Conservation (phyloP, 2,888 invertebrate species). For the Idaea aversata region DNA sequence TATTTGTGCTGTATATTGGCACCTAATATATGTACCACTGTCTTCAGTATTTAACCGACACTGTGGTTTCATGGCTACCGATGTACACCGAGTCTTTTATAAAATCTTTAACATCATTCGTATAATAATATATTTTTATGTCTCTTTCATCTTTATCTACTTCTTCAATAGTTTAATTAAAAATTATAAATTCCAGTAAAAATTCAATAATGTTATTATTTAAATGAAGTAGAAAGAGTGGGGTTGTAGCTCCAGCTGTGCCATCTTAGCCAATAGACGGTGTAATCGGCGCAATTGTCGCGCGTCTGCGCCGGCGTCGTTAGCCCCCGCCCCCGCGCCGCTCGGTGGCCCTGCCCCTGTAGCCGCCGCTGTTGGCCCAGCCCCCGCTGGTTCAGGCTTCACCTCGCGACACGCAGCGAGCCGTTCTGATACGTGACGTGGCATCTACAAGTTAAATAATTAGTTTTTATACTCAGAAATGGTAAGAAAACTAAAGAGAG, state of each 20-base stretch:
- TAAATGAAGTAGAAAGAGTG: conserved; percentile 70
- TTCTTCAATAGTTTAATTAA: no score
- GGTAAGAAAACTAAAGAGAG: no score
- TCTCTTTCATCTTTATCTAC: no score
- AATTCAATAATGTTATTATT: conserved; percentile 2
- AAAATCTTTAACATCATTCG: no score
- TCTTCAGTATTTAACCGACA: no score
- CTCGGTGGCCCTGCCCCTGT: conserved; percentile 77
- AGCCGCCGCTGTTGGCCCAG: conserved; percentile 73
- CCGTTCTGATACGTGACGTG: conserved; percentile 92
- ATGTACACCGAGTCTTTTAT: no score
- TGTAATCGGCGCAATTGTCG: conserved; percentile 89
- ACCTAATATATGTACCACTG: no score
- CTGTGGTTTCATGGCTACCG: no score
- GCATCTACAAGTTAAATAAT: conserved; percentile 81
- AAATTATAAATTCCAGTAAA: no score
- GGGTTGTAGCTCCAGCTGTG: conserved; percentile 90
- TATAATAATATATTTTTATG: no score
- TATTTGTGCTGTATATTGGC: no score
- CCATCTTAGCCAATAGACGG: conserved; percentile 97
- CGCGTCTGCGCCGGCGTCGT: conserved; percentile 82
- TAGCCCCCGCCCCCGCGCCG: conserved; percentile 8
- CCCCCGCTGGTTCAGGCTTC: conserved; percentile 66
- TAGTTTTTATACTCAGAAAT: no score
- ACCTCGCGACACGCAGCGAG: conserved; percentile 94